Base-by-base conservation (phyloP, 2,797 vertebrate species). In the Enteromius fasciolatus region DNA sequence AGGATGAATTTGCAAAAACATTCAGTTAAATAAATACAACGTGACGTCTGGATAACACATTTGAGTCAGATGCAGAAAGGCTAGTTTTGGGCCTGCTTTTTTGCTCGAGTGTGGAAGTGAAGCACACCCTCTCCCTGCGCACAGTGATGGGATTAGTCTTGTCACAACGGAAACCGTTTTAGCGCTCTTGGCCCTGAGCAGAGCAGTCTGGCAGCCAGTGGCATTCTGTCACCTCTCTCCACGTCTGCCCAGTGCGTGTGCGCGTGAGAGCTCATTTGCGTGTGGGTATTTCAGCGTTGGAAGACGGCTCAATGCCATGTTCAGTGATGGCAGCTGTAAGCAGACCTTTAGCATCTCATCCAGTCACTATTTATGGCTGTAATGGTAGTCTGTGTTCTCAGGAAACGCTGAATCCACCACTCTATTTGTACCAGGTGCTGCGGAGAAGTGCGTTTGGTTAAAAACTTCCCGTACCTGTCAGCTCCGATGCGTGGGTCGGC, bases 151-250 rank as follows among this genome's bases (percentile, higher is more conserved):
- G 92, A 94, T 95, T 93, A 93, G 91, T 92, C 91, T 88, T 94
- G 93, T 94, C 92, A 92, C 91, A 89, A 89, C 89, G 91, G 93
- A 94, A 93, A 93, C 91, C 75, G 88, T 91, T 93, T 94, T 93
- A 94, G 90, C 91, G 90, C 89, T 86, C 88, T 84, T 92, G 92
- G 92, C 92, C 83, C 87, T 82, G 83, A 87, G 88, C 10, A 46
- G 84, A 80, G 86, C 86, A 69, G 81, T 87, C 90, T 94, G 93
- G 93, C 93, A 93, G 89, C 76, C 86, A 31, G 81, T 82, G 78
- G 86, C 90, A 87, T 93, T 94, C 93, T 92, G 91, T 91, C 91
- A 91, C 91, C 90, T 87, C 67, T 79, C 79, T 84, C 76, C 79
- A 64, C 57, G 61, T 80, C 77, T 81, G 52, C 73, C 79, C 31